Conservation (phyloP, 2,797 vertebrate genomes). For the Echeneis naucrates region DNA sequence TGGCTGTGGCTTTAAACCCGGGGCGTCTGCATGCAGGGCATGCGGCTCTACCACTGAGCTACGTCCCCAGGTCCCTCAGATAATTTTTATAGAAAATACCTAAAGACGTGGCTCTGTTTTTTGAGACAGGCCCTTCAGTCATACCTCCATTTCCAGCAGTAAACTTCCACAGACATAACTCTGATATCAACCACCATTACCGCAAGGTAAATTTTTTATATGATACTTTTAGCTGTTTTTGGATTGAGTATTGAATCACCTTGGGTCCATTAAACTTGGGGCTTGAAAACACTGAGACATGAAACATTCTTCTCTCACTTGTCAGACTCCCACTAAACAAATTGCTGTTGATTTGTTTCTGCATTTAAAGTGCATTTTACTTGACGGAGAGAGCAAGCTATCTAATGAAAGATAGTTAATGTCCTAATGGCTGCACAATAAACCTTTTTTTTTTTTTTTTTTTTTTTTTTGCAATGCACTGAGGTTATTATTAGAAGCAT, state of each 20-base stretch:
- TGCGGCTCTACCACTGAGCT: no score
- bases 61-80: no score
- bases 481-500: conserved; percentile 22
- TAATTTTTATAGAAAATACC: background rate
- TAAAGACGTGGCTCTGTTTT: background rate
- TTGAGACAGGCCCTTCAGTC: background rate
- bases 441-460: no score
- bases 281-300: background rate
- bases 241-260: conserved; percentile 26
- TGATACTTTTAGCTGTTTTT: conserved; percentile 4
- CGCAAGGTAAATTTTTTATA: conserved; percentile 16
- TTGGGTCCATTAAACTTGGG: background rate
- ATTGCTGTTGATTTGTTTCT: conserved; percentile 15
- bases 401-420: conserved; percentile 22
- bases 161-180: background rate
- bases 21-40: no score
- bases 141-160: background rate
- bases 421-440: conserved; percentile 3
- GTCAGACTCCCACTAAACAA: conserved; percentile 1
- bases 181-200: conserved; percentile 11
- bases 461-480: conserved; percentile 16
- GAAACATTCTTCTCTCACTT: background rate
- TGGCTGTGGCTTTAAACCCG: no score
- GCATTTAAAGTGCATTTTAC: background rate
- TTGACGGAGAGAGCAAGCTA: background rate